These are phyloP conservation scores for Entomobrya multifasciata DNA, from an alignment of 2,888 invertebrate species.

Conservation along the genomic window DNA sequence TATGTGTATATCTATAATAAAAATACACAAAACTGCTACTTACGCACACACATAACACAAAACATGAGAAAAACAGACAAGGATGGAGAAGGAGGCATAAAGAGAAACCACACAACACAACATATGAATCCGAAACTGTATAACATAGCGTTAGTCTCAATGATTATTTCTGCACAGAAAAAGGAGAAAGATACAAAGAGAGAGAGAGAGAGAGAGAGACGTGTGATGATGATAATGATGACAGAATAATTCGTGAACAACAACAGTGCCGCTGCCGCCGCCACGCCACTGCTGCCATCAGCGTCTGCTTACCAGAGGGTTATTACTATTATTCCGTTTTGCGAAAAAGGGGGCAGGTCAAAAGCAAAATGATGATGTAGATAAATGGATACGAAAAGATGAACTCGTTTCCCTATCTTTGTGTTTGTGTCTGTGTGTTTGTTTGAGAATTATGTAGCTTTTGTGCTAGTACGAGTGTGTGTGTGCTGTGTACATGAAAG, in stretches of 20 bases:
- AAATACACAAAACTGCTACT: no score
- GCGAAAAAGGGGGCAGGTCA: slow-evolving; percentile 35
- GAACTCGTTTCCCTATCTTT: slow-evolving; percentile 6
- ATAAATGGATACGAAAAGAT: slow-evolving; percentile 27
- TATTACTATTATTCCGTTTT: slow-evolving; percentile 12
- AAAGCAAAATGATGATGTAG: slow-evolving; percentile 32
- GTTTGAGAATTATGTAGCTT: slow-evolving; percentile 24
- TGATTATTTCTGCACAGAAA: background rate
- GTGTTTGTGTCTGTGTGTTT: slow-evolving; percentile 12
- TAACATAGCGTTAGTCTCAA: no score
- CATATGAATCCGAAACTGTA: no score
- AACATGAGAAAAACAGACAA: no score
- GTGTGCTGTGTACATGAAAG: slow-evolving; percentile 39
- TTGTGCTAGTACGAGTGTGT: background rate
- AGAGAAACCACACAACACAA: no score
- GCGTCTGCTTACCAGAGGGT: background rate
- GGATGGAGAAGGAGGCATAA: no score
- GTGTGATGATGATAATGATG: background rate
- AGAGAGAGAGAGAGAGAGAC: background rate
- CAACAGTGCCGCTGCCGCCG: background rate
- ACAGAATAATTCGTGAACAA: background rate
- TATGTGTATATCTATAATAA: background rate
- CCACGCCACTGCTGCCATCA: background rate
- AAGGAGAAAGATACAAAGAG: background rate
- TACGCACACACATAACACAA: no score